Evolutionary conservation across 2,888 invertebrate genomes (phyloP).

Genomic region (Meganola albula): DNA sequence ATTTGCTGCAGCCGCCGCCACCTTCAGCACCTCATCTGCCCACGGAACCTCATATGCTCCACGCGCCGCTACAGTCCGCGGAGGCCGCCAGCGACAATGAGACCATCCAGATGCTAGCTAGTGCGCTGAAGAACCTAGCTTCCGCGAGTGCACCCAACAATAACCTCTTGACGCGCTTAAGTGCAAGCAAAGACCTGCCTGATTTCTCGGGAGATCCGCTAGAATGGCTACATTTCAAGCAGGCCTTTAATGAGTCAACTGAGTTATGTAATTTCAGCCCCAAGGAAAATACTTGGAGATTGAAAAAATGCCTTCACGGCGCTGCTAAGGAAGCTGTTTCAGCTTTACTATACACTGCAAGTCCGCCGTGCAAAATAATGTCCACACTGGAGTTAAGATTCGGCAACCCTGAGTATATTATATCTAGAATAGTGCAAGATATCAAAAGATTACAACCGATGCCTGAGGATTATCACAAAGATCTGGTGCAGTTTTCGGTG

Average conservation of each 20-base stretch:
- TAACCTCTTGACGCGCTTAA: slow-evolving; percentile 4
- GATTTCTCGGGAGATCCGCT: slow-evolving; percentile 1
- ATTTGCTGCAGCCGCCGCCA: too few relatives aligned
- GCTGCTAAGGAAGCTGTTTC: slow-evolving; percentile 2
- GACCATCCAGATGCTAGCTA: slow-evolving; percentile 5
- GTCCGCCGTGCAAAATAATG: background rate
- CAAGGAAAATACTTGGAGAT: slow-evolving; percentile 4
- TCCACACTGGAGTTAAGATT: slow-evolving; percentile 1
- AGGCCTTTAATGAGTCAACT: slow-evolving; percentile 4
- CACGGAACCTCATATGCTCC: too few relatives aligned
- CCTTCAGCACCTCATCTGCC: too few relatives aligned
- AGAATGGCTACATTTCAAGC: slow-evolving; percentile 4
- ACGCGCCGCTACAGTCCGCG: too few relatives aligned
- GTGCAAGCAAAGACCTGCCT: slow-evolving; percentile 3
- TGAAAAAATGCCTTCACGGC: background rate
- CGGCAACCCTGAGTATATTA: slow-evolving; percentile 8
- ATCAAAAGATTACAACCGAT: slow-evolving; percentile 4
- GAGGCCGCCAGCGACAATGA: slow-evolving; percentile 9
- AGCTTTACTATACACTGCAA: slow-evolving; percentile 1
- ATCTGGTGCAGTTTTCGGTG: slow-evolving; percentile 19
- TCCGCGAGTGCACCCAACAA: slow-evolving; percentile 3
- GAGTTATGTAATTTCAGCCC: slow-evolving; percentile 4
- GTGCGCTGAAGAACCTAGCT: slow-evolving; percentile 4
- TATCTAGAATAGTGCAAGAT: slow-evolving; percentile 1
- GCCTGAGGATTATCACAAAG: slow-evolving; percentile 17